phyloP scores from a whole-genome alignment of 1,140 invertebrate species.

The Proales similis region DNA sequence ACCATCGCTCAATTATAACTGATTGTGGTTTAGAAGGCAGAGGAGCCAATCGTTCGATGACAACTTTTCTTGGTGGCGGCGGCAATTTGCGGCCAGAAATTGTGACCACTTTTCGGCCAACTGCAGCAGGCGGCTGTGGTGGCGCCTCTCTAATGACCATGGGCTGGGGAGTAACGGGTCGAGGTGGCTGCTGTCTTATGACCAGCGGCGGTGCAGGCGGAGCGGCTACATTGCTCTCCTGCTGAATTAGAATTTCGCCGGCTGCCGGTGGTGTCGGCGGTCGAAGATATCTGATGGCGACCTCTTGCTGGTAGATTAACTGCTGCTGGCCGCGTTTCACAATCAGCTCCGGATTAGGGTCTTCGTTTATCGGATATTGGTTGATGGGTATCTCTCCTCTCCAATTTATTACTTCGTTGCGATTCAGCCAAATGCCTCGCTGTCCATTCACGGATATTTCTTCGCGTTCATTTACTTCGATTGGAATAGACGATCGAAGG shows the following conservation, averaged over 20 bases:
- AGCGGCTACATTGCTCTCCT: not conserved
- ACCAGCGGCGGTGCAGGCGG: conserved; percentile 36
- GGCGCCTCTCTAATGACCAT: conserved; percentile 34
- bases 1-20: conserved; percentile 37
- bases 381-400: conserved; percentile 26
- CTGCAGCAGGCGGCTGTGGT: conserved; percentile 30
- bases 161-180: conserved; percentile 32
- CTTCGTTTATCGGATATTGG: conserved; percentile 35
- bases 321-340: conserved; percentile 10
- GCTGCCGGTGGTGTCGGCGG: conserved; percentile 39
- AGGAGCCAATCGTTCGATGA: conserved; percentile 34
- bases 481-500: conserved; percentile 21
- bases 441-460: conserved; percentile 32
- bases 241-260: conserved; percentile 34
- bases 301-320: conserved; percentile 31
- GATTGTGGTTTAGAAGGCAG: conserved; percentile 36
- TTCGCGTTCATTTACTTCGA: conserved; percentile 34
- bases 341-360: conserved; percentile 37
- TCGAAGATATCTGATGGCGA: conserved; percentile 34
- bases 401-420: conserved; percentile 29
- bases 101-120: conserved; percentile 29
- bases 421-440: conserved; percentile 26
- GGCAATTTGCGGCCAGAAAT: conserved; percentile 31
- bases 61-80: conserved; percentile 38
- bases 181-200: conserved; percentile 24